Percentiles rank a stretch among this genome's conserved stretches.
phyloP scores from a whole-genome alignment of 2,888 invertebrate species.

The Ophion ellenae region DNA sequence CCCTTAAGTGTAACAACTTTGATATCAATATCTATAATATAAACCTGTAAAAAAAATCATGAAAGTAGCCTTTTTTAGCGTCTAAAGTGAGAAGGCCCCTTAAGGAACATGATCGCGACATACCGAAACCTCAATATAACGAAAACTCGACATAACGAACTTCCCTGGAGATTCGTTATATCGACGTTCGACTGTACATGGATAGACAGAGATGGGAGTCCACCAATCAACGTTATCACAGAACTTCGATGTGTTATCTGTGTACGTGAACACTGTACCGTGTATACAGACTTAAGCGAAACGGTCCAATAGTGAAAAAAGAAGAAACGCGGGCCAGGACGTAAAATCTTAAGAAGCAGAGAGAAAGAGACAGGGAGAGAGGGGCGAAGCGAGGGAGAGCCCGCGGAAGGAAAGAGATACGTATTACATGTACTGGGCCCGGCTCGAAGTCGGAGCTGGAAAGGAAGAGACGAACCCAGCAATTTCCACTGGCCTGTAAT shows the following conservation, averaged over 20 bases:
- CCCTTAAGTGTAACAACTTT: too few species aligned
- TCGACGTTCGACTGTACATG: background rate
- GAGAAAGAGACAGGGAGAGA: background rate
- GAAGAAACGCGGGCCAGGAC: constrained; percentile 5
- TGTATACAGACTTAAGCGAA: background rate
- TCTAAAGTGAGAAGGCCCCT: too few species aligned
- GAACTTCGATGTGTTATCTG: constrained; percentile 31
- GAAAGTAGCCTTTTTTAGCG: too few species aligned
- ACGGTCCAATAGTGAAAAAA: constrained; percentile 13
- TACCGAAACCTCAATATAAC: too few species aligned
- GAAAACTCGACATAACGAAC: too few species aligned
- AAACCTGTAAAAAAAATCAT: too few species aligned
- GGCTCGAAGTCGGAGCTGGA: constrained; percentile 50
- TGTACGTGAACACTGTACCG: background rate
- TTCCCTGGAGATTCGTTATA: too few species aligned
- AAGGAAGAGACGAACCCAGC: constrained; percentile 68
- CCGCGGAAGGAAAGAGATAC: constrained; percentile 37
- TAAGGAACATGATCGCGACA: too few species aligned
- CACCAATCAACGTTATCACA: constrained; percentile 39
- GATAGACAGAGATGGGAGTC: background rate
- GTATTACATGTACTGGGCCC: constrained; percentile 28
- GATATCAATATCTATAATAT: too few species aligned
- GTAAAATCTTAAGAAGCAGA: constrained; percentile 8
- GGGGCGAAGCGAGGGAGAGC: constrained; percentile 4
- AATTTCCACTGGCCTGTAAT: constrained; percentile 72